These are phyloP conservation scores for Pygoscelis antarcticus DNA, from an alignment of 2,113 vertebrate genomes.

Conservation along the genomic window DNA sequence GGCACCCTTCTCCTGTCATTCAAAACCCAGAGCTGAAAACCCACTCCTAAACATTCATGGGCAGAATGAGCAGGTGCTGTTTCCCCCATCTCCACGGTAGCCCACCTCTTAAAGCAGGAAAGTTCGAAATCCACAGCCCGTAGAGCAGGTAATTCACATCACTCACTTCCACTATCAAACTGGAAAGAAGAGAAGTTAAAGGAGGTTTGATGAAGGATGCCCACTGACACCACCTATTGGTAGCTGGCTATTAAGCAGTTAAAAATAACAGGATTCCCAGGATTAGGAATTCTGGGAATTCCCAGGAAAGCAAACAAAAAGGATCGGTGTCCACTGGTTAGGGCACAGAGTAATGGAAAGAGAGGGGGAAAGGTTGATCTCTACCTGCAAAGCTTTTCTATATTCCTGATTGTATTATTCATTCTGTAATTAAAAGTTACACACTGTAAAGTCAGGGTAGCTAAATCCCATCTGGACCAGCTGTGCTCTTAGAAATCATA, in stretches of 20 bases:
- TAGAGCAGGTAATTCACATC: not conserved
- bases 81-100: not conserved
- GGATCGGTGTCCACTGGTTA: not conserved
- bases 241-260: not conserved
- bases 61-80: not conserved
- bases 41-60: not conserved
- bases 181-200: not conserved
- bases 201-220: not conserved
- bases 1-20: rapidly evolving
- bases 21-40: not conserved
- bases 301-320: not conserved
- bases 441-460: not conserved
- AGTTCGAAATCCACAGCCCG: rapidly evolving
- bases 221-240: not conserved
- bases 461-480: not conserved
- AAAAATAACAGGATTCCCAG: not conserved
- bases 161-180: not conserved
- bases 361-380: not conserved
- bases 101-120: not conserved
- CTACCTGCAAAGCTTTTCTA: not conserved
- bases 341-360: not conserved
- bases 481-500: not conserved
- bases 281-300: not conserved
- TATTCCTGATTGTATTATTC: not conserved
- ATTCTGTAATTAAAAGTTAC: not conserved